Evolutionary conservation across 2,113 vertebrate genomes (phyloP).

Genomic region (Myocastor coypus): DNA sequence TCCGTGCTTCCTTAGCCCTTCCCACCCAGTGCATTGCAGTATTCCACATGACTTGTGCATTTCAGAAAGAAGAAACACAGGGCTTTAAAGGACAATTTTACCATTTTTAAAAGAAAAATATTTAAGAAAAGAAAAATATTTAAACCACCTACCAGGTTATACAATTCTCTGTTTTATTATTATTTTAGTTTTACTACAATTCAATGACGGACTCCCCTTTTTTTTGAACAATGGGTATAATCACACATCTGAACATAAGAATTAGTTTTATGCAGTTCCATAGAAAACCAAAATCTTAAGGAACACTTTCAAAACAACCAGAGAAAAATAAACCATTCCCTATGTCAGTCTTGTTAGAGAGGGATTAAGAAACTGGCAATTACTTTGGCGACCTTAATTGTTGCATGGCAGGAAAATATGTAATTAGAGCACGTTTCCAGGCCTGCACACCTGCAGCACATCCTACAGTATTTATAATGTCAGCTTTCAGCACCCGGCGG

Average conservation of each 20-base stretch:
- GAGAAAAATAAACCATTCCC: constrained; percentile 89
- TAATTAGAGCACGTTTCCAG: constrained; percentile 97
- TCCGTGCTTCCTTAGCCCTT: background rate
- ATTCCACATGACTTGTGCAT: constrained; percentile 49
- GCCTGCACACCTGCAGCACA: constrained; percentile 99
- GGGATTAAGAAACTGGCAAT: constrained; percentile 96
- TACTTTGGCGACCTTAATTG: constrained; percentile 99
- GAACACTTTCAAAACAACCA: constrained; percentile 88
- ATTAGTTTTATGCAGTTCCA: constrained; percentile 86
- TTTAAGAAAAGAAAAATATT: constrained; percentile 81
- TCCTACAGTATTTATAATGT: constrained; percentile 93
- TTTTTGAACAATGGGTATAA: constrained; percentile 86
- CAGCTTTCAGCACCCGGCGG: constrained; percentile 94
- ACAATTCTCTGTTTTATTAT: constrained; percentile 82
- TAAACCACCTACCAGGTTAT: constrained; percentile 80
- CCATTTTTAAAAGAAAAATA: constrained; percentile 78
- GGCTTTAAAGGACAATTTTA: constrained; percentile 74
- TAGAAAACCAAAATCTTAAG: constrained; percentile 88
- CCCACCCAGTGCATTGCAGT: constrained; percentile 73
- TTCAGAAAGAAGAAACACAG: constrained; percentile 73
- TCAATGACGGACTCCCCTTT: constrained; percentile 78
- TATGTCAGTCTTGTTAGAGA: constrained; percentile 93
- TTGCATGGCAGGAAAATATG: constrained; percentile 96
- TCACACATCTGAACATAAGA: constrained; percentile 86
- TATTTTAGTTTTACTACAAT: constrained; percentile 83